These are phyloP conservation scores for Nephrotoma guestfalica DNA, from an alignment of 2,888 invertebrate genomes.

Conservation along the genomic window DNA sequence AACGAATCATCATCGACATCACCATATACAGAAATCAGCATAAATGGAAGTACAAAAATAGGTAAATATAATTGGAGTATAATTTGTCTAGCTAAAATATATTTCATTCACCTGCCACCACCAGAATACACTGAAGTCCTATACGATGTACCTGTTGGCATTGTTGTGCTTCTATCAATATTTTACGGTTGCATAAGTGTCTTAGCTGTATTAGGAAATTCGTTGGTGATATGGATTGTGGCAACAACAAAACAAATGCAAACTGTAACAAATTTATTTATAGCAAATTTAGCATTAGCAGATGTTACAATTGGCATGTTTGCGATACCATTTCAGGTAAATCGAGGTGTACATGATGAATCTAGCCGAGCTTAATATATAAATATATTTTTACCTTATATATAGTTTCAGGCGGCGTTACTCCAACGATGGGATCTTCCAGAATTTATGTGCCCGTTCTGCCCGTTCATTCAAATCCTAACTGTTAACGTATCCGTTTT, in stretches of 20 bases:
- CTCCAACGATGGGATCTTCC: slow-evolving; percentile 78
- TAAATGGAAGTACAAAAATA: background rate
- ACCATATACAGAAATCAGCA: background rate
- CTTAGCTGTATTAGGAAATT: slow-evolving; percentile 67
- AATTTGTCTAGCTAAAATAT: too few species aligned
- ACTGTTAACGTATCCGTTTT: slow-evolving; percentile 83
- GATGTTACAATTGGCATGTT: slow-evolving; percentile 78
- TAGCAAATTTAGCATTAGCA: slow-evolving; percentile 71
- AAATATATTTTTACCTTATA: background rate
- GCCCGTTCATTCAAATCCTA: slow-evolving; percentile 74
- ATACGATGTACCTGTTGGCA: slow-evolving; percentile 39
- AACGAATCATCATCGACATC: background rate
- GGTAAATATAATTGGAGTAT: background rate
- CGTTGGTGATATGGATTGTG: slow-evolving; percentile 74
- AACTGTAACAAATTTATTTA: slow-evolving; percentile 73
- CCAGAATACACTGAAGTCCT: background rate
- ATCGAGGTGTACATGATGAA: background rate
- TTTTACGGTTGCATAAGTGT: slow-evolving; percentile 72
- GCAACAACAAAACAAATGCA: slow-evolving; percentile 64
- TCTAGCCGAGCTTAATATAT: background rate
- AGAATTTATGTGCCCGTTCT: slow-evolving; percentile 74
- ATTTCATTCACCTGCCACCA: too few species aligned
- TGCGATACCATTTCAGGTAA: slow-evolving; percentile 65
- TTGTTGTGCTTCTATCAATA: slow-evolving; percentile 58
- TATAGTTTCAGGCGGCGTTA: slow-evolving; percentile 71